These are phyloP conservation scores for Lamellibrachia satsuma DNA, from an alignment of 2,888 invertebrate species.

Conservation along the genomic window DNA sequence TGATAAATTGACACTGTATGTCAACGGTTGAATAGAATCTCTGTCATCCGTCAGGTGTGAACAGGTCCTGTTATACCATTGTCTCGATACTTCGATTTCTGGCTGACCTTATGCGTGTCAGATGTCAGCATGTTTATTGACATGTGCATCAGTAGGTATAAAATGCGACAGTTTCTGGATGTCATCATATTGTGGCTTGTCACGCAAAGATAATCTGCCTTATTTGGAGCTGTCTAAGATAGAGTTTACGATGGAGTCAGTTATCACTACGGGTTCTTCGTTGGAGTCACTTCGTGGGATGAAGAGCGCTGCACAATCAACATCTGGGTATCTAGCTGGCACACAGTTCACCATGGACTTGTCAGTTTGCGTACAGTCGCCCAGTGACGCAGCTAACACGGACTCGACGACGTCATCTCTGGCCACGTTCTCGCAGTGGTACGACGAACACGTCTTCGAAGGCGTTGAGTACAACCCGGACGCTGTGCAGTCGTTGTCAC, in stretches of 20 bases:
- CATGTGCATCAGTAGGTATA: neutral
- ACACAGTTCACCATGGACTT: neutral
- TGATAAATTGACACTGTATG: too few relatives aligned
- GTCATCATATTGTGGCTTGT: neutral
- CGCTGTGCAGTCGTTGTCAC: slow-evolving; percentile 17
- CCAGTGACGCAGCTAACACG: neutral
- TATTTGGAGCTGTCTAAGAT: neutral
- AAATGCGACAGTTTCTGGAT: neutral
- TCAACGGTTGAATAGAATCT: neutral
- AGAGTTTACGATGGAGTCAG: neutral
- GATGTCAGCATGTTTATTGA: neutral
- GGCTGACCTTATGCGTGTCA: neutral
- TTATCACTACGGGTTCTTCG: neutral
- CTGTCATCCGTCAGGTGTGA: neutral
- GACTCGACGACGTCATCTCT: neutral
- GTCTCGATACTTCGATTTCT: neutral
- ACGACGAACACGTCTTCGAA: neutral
- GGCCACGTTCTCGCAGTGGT: neutral
- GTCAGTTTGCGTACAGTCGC: neutral
- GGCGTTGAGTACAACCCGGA: neutral
- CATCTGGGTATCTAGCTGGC: neutral
- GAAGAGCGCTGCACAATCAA: neutral
- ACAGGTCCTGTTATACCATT: neutral
- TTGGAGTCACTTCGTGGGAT: neutral
- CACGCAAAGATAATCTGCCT: neutral